These are phyloP conservation scores for Bombus waltoni DNA, from an alignment of 1,140 invertebrate species.

Conservation along the genomic window DNA sequence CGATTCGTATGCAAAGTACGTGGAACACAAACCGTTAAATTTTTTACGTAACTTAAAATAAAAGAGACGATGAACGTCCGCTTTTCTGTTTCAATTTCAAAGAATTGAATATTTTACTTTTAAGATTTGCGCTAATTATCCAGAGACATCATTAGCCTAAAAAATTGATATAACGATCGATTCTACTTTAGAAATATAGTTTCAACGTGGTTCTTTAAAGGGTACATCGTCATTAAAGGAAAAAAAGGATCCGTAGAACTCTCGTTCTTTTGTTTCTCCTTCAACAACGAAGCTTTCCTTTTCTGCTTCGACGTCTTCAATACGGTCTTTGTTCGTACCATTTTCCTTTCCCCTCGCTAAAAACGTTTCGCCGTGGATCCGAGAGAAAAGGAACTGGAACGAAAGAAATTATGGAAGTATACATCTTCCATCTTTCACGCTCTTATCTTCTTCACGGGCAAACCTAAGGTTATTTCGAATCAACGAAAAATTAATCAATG, in stretches of 20 bases:
- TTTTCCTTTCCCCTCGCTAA: slow-evolving; percentile 23
- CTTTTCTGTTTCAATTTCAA: not conserved
- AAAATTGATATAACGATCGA: not conserved
- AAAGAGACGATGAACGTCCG: not conserved
- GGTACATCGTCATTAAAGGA: slow-evolving; percentile 24
- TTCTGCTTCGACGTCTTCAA: slow-evolving; percentile 38
- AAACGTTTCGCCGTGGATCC: slow-evolving; percentile 25
- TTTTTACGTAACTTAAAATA: not conserved
- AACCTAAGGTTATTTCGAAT: not conserved
- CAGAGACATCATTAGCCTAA: not conserved
- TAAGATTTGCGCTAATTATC: not conserved
- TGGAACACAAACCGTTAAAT: not conserved
- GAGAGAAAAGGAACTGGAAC: not conserved
- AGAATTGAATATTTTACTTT: not conserved
- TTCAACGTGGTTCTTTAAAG: slow-evolving; percentile 1
- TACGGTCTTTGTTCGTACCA: slow-evolving; percentile 41
- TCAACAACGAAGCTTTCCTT: slow-evolving; percentile 33
- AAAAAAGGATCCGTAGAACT: slow-evolving; percentile 6
- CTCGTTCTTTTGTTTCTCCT: slow-evolving; percentile 33
- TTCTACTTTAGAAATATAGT: slow-evolving; percentile 22
- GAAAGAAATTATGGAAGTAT: slow-evolving; percentile 28
- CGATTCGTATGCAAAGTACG: not conserved
- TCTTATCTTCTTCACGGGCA: not conserved
- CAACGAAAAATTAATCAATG: not conserved
- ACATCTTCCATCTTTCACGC: not conserved